Percentiles rank a stretch among this genome's conserved stretches.
phyloP scores from a whole-genome alignment of 1,140 invertebrate genomes.

The Hypsibius dujardini region DNA sequence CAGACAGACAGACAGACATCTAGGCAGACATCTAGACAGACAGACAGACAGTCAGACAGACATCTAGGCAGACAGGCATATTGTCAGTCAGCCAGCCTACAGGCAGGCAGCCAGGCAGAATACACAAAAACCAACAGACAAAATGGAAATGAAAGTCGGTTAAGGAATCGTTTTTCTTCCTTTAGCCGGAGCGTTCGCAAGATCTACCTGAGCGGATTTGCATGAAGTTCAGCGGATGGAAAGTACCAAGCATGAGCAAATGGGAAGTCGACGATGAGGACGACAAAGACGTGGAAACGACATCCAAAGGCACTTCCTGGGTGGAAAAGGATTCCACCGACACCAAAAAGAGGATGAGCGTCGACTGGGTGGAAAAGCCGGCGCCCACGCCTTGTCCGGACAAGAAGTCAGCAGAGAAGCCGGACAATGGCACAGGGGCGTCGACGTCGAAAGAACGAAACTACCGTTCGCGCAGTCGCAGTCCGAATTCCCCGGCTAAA shows the following conservation, averaged over 20 bases:
- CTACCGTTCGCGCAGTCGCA: no score
- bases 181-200: neutral
- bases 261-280: conserved; percentile 13
- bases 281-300: neutral
- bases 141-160: no score
- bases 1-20: no score
- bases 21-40: neutral
- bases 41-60: neutral
- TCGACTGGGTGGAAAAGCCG: conserved; percentile 14
- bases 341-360: neutral
- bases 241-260: neutral
- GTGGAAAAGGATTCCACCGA: neutral
- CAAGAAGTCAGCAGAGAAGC: no score
- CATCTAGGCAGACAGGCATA: neutral
- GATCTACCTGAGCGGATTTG: neutral
- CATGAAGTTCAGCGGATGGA: neutral
- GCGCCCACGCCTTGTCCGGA: neutral
- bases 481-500: no score
- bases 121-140: neutral
- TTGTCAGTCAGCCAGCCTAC: neutral
- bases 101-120: neutral
- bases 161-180: no score
- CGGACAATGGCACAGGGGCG: no score
- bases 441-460: no score
- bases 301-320: neutral